phyloP scores from a whole-genome alignment of 1,140 invertebrate genomes.

The Drosophila subobscura region DNA sequence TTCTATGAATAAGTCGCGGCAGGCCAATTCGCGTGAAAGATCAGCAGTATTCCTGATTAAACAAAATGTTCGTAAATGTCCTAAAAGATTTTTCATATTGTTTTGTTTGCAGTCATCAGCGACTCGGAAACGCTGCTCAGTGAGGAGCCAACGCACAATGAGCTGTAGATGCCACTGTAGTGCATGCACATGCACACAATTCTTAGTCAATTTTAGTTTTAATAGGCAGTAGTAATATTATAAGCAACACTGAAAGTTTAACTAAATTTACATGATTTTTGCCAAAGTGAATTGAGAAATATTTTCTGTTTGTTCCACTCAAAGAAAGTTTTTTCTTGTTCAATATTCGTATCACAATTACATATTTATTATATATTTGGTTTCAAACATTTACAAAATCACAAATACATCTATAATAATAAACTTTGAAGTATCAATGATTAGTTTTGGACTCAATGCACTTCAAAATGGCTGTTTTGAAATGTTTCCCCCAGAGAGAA shows the following conservation, averaged over 20 bases:
- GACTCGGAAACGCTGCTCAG: slow-evolving; percentile 12
- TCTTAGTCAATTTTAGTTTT: slow-evolving; percentile 69
- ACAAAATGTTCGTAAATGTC: slow-evolving; percentile 9
- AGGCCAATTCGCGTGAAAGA: slow-evolving; percentile 15
- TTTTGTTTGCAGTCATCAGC: slow-evolving; percentile 53
- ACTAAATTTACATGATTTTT: slow-evolving; percentile 10
- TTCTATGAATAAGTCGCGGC: slow-evolving; percentile 64
- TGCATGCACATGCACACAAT: slow-evolving; percentile 20
- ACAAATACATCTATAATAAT: slow-evolving; percentile 39
- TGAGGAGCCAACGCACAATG: slow-evolving; percentile 31
- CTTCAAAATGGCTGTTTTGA: slow-evolving; percentile 6
- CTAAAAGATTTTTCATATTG: slow-evolving; percentile 42
- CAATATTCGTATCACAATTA: slow-evolving; percentile 41
- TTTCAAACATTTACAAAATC: slow-evolving; percentile 47
- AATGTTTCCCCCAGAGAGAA: slow-evolving; percentile 6
- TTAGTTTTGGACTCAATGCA: slow-evolving; percentile 7
- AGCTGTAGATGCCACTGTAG: slow-evolving; percentile 41
- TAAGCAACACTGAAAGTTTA: slow-evolving; percentile 4
- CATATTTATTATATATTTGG: slow-evolving; percentile 51
- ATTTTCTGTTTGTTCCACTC: not conserved
- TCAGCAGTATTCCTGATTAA: slow-evolving; percentile 45
- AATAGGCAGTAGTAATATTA: slow-evolving; percentile 37
- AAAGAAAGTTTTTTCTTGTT: not conserved
- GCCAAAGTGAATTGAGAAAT: slow-evolving; percentile 28
- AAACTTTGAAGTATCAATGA: slow-evolving; percentile 23